Percentiles rank a stretch among this genome's conserved stretches.
phyloP scores from a whole-genome alignment of 1,140 invertebrate genomes.

The Probaryconus sp. region DNA sequence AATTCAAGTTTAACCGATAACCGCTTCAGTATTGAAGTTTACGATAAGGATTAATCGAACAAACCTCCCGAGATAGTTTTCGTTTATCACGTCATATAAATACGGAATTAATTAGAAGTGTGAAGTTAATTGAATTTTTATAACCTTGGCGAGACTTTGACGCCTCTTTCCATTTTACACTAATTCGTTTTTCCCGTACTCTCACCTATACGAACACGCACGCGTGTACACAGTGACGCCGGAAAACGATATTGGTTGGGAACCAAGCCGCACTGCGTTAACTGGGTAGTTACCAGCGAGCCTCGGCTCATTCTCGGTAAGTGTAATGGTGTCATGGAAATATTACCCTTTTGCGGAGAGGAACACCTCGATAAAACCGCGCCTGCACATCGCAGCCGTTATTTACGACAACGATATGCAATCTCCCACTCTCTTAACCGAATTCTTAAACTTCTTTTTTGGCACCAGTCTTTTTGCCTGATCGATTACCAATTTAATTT shows the following conservation, averaged over 20 bases:
- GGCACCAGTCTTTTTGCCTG: conserved; percentile 18
- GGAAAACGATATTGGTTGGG: conserved; percentile 60
- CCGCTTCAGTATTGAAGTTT: conserved; percentile 21
- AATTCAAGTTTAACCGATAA: conserved; percentile 26
- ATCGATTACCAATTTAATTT: conserved; percentile 33
- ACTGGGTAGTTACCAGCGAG: conserved; percentile 65
- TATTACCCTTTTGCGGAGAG: conserved; percentile 69
- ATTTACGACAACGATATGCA: conserved; percentile 70
- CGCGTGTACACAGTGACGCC: conserved; percentile 37
- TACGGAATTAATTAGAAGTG: conserved; percentile 73
- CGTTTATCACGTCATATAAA: conserved; percentile 71
- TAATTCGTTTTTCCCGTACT: conserved; percentile 52
- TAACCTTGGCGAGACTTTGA: conserved; percentile 61
- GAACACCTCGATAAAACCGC: conserved; percentile 67
- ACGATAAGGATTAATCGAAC: conserved; percentile 65
- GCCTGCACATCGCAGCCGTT: conserved; percentile 54
- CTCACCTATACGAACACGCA: conserved; percentile 15
- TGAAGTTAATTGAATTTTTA: conserved; percentile 75
- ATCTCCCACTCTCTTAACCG: conserved; percentile 61
- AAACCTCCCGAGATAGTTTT: conserved; percentile 59
- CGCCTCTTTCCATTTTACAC: conserved; percentile 38
- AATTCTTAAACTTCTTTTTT: conserved; percentile 38
- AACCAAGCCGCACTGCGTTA: conserved; percentile 65
- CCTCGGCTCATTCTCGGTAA: conserved; percentile 67
- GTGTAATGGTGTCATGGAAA: conserved; percentile 72